Percentiles rank a stretch among this genome's conserved stretches.
phyloP scores from a whole-genome alignment of 1,140 invertebrate species.

The Cydia fagiglandana region DNA sequence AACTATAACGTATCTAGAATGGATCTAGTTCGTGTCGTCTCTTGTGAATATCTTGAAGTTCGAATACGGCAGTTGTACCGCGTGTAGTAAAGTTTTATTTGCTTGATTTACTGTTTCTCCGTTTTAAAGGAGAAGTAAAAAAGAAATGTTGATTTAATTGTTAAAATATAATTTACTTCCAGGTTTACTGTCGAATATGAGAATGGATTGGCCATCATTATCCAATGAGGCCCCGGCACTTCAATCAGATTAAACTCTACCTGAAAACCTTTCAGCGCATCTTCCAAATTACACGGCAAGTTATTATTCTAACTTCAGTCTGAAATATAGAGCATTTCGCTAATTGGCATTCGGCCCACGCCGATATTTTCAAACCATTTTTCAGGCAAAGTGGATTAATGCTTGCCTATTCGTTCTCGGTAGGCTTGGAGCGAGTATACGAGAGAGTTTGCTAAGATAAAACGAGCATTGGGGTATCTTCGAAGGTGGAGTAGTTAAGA shows the following conservation, averaged over 20 bases:
- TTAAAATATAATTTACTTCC: too few species aligned
- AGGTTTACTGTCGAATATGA: too few species aligned
- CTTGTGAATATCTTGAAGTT: too few species aligned
- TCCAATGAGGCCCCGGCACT: neutral
- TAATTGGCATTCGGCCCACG: slow-evolving; percentile 27
- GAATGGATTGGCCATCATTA: too few species aligned
- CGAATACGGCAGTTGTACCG: too few species aligned
- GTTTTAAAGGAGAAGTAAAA: too few species aligned
- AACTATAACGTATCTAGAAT: too few species aligned
- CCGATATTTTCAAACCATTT: slow-evolving; percentile 31
- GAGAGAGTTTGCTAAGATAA: neutral
- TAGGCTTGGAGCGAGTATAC: neutral
- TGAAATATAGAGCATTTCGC: slow-evolving; percentile 27
- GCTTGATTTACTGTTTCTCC: neutral
- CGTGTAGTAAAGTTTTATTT: neutral
- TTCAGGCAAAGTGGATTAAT: slow-evolving; percentile 32
- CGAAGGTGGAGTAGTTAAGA: too few species aligned
- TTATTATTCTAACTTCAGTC: slow-evolving; percentile 6
- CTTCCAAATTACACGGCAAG: slow-evolving; percentile 3
- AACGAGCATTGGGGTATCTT: neutral
- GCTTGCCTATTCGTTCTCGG: slow-evolving; percentile 28
- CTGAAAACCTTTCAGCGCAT: slow-evolving; percentile 16
- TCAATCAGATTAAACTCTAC: neutral
- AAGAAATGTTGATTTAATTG: too few species aligned
- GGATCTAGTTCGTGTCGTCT: too few species aligned